Evolutionary conservation across 2,888 invertebrate species (phyloP), one percentile per base, ranked within the genome.

Genomic region (Eristalinus aeneus): DNA sequence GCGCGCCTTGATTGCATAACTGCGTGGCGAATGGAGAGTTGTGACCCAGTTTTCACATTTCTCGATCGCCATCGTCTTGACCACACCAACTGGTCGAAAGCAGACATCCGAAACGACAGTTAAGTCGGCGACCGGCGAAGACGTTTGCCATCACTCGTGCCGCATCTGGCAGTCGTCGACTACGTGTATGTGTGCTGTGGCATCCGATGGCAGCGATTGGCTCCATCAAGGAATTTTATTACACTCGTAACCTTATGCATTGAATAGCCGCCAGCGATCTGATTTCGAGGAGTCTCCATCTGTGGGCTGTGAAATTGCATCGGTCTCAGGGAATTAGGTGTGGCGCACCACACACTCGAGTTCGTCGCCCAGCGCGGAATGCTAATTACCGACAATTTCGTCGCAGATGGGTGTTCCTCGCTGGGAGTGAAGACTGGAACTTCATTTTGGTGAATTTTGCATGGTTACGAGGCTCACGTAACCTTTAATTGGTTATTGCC

Each of bases 191-290:
- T 85, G 72, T 71, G 60, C 75, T 72, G 63, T 72, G 34, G 75
- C 67, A 80, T 72, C 72, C 76, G 72, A 77, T 77, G 39, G 56
- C 53, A 74, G 22, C 76, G 85, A 81, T 85, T 81, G 76, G 68
- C 68, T 73, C 72, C 73, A 78, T 86, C 82, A 82, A 54, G 77
- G 82, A 86, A 86, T 78, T 86, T 86, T 86, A 86, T 86, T 86
- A 82, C 69, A 69, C 73, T 82, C 86, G 86, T 86, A 86, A 86
- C 86, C 86, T 81, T 82, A 86, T 86, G 82, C 74, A 82, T 86
- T 65, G 69, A 86, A 86, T 86, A 86, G 86, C 82, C 86, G 71
- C 77, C 32, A 78, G 86, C 86, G 86, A 86, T 86, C 82, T 86
- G 86, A 86, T 86, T 86, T 77, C 78, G 3, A 3, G 31, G 27